A percentile compares a stretch with the other conserved stretches of the same genome.
Evolutionary conservation across 2,888 invertebrate species (phyloP).

Genomic region (Phorcus lineatus): DNA sequence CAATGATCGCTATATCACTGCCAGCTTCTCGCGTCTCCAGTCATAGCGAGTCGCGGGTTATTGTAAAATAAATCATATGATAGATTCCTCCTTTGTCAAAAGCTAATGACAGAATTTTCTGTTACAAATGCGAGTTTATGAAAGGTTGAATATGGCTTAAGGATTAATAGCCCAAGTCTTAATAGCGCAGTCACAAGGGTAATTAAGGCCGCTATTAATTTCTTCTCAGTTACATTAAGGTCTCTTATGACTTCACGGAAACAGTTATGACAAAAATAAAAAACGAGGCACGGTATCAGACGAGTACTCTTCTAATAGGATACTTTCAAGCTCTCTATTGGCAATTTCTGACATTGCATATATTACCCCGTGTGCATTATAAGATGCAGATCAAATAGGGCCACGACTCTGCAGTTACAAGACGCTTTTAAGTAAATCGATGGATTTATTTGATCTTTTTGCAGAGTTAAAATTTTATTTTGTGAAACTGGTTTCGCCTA

Average conservation of each 20-base stretch:
- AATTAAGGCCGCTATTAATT: conserved; percentile 12
- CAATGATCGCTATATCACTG: background rate
- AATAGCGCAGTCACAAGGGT: conserved; percentile 6
- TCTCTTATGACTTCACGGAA: background rate
- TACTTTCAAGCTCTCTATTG: background rate
- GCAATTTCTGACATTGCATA: background rate
- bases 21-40: background rate
- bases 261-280: conserved; percentile 14
- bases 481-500: no score
- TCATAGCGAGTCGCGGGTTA: background rate
- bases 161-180: background rate
- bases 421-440: no score
- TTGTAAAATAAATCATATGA: conserved; percentile 19
- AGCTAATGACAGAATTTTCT: conserved; percentile 17
- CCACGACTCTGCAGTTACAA: no score
- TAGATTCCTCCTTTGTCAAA: conserved; percentile 24
- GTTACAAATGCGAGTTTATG: conserved; percentile 16
- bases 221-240: conserved; percentile 9
- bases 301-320: background rate
- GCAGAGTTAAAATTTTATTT: no score
- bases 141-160: conserved; percentile 17
- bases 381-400: no score
- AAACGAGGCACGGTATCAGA: background rate
- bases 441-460: no score
- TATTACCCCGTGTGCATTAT: background rate